Evolutionary conservation across 2,113 vertebrate species (phyloP).

Genomic region (Leuciscus idus): DNA sequence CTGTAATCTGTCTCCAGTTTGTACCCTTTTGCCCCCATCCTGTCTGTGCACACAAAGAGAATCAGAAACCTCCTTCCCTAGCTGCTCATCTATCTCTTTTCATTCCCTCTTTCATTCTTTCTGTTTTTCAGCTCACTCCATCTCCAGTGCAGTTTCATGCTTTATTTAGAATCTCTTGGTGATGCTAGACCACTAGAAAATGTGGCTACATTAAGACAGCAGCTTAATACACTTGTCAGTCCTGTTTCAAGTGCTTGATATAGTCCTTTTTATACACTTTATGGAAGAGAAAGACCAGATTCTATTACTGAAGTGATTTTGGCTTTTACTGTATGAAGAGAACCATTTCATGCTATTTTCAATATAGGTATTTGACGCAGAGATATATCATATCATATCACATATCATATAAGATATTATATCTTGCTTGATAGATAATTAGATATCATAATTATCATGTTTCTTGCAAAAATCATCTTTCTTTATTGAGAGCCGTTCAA

Average conservation of each 20-base stretch:
- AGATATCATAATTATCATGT: too few relatives aligned
- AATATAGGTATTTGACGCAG: too few relatives aligned
- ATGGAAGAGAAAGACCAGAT: too few relatives aligned
- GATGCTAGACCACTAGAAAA: conserved; percentile 3
- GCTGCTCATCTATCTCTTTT: conserved; percentile 14
- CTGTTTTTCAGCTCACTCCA: neutral
- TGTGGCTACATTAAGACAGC: conserved; percentile 1
- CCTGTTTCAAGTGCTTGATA: neutral
- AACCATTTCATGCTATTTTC: too few relatives aligned
- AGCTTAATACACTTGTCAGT: neutral
- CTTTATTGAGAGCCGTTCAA: too few relatives aligned
- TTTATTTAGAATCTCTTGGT: conserved; percentile 47
- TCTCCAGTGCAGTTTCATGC: conserved; percentile 42
- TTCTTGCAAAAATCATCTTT: too few relatives aligned
- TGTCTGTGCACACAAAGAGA: conserved; percentile 55
- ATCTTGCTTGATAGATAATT: too few relatives aligned
- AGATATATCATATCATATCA: too few relatives aligned
- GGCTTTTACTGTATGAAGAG: too few relatives aligned
- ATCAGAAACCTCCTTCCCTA: conserved; percentile 1
- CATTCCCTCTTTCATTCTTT: neutral
- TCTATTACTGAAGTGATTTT: too few relatives aligned
- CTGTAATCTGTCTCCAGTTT: neutral
- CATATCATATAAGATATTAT: too few relatives aligned
- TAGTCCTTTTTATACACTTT: too few relatives aligned
- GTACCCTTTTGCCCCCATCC: conserved; percentile 68